Evolutionary conservation across 2,113 vertebrate species (phyloP), one percentile per base, ranked within the genome.

Genomic region (Passer domesticus): DNA sequence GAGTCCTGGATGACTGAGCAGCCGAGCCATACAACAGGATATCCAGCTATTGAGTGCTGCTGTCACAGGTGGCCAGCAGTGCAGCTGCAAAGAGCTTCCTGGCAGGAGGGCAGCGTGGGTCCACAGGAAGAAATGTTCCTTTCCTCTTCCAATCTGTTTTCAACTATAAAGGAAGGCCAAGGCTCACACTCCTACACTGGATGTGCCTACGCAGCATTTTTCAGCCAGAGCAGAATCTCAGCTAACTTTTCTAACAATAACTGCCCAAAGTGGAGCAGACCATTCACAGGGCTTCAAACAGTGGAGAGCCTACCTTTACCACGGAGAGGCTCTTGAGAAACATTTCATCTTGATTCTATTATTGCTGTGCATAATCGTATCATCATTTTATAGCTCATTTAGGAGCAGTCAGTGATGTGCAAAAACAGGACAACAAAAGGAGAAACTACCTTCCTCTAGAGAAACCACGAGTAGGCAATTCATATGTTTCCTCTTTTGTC

Each of bases 21-120:
- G 93, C 94, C 23, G 78, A 97, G 89, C 95, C 78, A 41, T 97
- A 85, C 94, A 97, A 98, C 98, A 99, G 98, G 99, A 99, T 98
- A 99, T 99, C 98, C 98, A 98, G 98, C 98, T 98, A 98, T 99
- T 99, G 98, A 99, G 92, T 31, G 31, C 96, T 91, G 95, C 96
- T 98, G 98, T 98, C 98, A 98, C 98, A 98, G 98, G 97, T 98
- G 98, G 98, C 96, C 97, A 75, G 85, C 83, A 63, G 58, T 15
- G 70, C 98, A 98, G 98, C 98, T 99, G 98, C 96, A 97, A 97
- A 97, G 93, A 93, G 60, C 83, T 96, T 98, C 98, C 98, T 98
- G 97, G 96, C 97, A 90, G 87, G 94, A 97, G 98, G 97, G 97
- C 96, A 97, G 96, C 91, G 58, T 73, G 47, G 95, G 98, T 97